Evolutionary conservation across 2,113 vertebrate genomes (phyloP).

Genomic region (Anarhynchus alexandrinus): DNA sequence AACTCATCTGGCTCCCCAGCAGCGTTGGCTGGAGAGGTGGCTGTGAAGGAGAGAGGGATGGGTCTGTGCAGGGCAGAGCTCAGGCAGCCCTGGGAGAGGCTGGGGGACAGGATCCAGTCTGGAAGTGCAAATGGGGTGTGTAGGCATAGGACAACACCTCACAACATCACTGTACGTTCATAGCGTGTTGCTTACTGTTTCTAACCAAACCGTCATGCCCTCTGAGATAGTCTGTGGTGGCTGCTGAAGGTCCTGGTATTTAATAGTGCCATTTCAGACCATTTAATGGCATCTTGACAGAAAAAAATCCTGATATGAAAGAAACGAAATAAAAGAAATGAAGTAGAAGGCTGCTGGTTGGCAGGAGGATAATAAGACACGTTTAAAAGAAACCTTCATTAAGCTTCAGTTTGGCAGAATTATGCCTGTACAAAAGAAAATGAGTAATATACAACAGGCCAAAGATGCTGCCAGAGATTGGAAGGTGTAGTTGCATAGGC

Average conservation of each 20-base stretch:
- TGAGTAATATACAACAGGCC: neutral
- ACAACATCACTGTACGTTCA: accelerated
- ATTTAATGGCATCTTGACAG: neutral
- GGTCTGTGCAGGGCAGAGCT: neutral
- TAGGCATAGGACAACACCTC: neutral
- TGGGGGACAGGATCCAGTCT: too few relatives aligned
- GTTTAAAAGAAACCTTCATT: neutral
- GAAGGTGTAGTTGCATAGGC: neutral
- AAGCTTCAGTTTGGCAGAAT: neutral
- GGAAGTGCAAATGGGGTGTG: neutral
- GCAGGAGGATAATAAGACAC: neutral
- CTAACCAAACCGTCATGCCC: neutral
- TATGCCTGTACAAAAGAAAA: neutral
- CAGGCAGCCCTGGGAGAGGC: accelerated
- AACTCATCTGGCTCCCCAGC: neutral
- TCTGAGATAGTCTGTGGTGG: neutral
- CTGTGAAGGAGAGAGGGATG: neutral
- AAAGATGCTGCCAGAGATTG: neutral
- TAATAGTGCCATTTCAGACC: neutral
- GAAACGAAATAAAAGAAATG: neutral
- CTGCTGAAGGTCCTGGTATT: neutral
- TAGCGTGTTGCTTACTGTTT: neutral
- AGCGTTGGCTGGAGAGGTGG: neutral
- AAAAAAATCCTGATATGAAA: neutral
- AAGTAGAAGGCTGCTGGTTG: neutral